Conservation (phyloP, 2,888 invertebrate species). For the Drosophila hawaiiensis region DNA sequence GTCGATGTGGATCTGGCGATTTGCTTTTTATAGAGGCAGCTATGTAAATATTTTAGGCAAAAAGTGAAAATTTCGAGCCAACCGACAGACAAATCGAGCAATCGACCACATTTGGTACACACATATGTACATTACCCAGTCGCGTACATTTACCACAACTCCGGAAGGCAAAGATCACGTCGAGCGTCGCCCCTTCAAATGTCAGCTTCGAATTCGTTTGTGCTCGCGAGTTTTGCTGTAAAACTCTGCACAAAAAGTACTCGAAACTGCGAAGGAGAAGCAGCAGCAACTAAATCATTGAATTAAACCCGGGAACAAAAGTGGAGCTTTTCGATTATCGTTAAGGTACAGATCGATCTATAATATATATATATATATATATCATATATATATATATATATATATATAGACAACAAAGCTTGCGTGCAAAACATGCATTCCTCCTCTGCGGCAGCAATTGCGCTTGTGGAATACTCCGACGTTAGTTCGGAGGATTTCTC, state of each 20-base stretch:
- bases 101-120: conserved; percentile 38
- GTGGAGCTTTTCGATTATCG: conserved; percentile 1
- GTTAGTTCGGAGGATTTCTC: conserved; percentile 96
- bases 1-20: conserved; percentile 20
- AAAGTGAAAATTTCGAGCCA: conserved; percentile 59
- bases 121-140: conserved; percentile 38
- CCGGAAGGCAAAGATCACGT: conserved; percentile 36
- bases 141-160: conserved; percentile 22
- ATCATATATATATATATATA: not conserved
- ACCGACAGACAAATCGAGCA: conserved; percentile 6
- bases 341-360: conserved; percentile 8
- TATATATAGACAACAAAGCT: conserved; percentile 1
- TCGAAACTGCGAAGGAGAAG: conserved; percentile 22
- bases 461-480: conserved; percentile 92
- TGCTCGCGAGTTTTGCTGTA: conserved; percentile 43
- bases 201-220: conserved; percentile 37
- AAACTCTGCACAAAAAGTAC: conserved; percentile 33
- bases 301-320: conserved; percentile 10
- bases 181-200: conserved; percentile 40
- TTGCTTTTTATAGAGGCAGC: conserved; percentile 48
- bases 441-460: conserved; percentile 64
- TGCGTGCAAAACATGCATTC: conserved; percentile 66
- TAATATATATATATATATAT: conserved; percentile 3
- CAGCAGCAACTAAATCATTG: conserved; percentile 10
- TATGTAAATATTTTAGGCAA: conserved; percentile 68